Base-by-base conservation (phyloP, 1,140 invertebrate genomes). In the Wiebesia pumilae region DNA sequence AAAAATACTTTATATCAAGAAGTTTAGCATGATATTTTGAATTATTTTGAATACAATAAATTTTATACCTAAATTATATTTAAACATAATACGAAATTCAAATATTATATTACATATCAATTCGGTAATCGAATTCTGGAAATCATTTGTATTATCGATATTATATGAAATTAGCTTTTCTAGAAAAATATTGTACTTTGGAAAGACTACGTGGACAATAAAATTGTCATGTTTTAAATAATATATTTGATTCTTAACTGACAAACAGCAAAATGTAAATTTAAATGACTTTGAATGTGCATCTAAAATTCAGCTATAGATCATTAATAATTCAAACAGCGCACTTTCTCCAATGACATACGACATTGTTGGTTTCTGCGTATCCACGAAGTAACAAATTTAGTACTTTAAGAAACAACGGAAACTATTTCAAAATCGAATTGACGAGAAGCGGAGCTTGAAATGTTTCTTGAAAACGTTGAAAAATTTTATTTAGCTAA, bases 271-370 rank as follows among this genome's bases (percentile, higher is more conserved):
- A 58, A 79, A 79, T 79, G 54, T 4, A 40, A 81, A 81, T 65
- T 81, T 6, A 79, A 65, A 81, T 81, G 54, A 33, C 19, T 81
- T 81, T 81, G 16, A 81, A 40, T 40, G 35, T 81, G 30, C 51
- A 65, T 65, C n/a, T 62, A 81, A 62, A 81, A 65, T 43, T 21
- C 43, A 71, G 43, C 58, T 54, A 47, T 33, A 38, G 51, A 24
- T 38, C 54, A 51, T 73, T 83, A 73, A 83, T 58, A 75, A 83
- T 83, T 83, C 47, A 83, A 35, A 71, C 7, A 35, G 33, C 24
- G 51, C 16, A 38, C 71, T 75, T 62, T 75, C 33, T 75, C 35
- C 51, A 62, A 83, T 83, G 75, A 58, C 33, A 27, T 21, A 54
- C 16, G 4, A 75, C 35, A 62, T 83, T 83, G 71, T 83, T 58